Base-by-base conservation (phyloP, 1,140 invertebrate species). In the Cepaea nemoralis region DNA sequence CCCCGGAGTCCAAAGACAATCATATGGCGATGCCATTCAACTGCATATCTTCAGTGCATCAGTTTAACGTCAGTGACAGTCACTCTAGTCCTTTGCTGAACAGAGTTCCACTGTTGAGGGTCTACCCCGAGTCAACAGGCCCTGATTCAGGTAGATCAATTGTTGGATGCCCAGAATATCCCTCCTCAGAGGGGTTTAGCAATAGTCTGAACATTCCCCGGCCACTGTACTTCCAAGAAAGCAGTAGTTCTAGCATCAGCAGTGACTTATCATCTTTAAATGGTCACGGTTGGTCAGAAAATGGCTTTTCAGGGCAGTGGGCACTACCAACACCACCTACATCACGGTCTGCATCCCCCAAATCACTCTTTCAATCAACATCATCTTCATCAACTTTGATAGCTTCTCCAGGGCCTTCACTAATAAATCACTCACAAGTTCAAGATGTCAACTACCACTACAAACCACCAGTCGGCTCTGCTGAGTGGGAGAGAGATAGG, bases 171-270 rank as follows among this genome's bases (percentile, higher is more conserved):
- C 75, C 2, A 1, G 85, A 84, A 31, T 78, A 83, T 39, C 86
- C 84, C 5, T 77, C 81, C 74, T 85, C 84, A 24, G 86, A 87
- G 77, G 77, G 80, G 35, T 84, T 81, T 79, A 76, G 74, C 8
- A 79, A 84, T 39, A 82, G 76, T 83, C 82, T 87, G 76, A 83
- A 76, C 85, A 87, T 87, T 85, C 86, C 87, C 77, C 81, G 82
- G 80, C 85, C 85, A 31, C n/a, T 82, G 24, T 88, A 86, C 78
- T 35, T 83, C 45, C 78, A 85, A 42, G 83, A 88, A 75, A 86
- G 83, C 83, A 88, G 87, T 77, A 42, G 69, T n/a, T 81, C 83
- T 27, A 83, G 83, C 77, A 59, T 85, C 48, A 82, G 80, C 71
- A 86, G 83, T 83, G 78, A 75, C 55, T 63, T 83, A 12, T 85